Conservation (phyloP, 1,140 invertebrate species). For the Drosophila fuyamai region DNA sequence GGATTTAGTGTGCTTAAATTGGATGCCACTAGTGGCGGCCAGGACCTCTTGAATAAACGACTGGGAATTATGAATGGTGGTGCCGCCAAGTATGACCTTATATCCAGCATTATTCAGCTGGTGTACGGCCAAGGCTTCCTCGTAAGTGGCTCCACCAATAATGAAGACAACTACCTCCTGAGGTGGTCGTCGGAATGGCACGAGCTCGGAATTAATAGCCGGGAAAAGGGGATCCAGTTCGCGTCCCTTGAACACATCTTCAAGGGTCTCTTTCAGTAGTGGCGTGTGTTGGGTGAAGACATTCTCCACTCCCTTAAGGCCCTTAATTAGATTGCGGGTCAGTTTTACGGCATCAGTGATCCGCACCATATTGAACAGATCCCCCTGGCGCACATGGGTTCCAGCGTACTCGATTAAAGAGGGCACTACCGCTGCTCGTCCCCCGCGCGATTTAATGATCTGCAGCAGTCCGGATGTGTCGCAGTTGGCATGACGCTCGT, state of each 20-base stretch:
- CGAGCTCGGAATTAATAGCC: slow-evolving; percentile 89
- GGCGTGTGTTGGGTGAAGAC: slow-evolving; percentile 98
- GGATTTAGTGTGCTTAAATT: slow-evolving; percentile 85
- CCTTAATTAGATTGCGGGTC: slow-evolving; percentile 96
- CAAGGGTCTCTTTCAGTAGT: slow-evolving; percentile 92
- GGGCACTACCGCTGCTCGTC: slow-evolving; percentile 87
- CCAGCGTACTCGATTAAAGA: slow-evolving; percentile 93
- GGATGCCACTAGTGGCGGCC: slow-evolving; percentile 85
- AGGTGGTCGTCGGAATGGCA: slow-evolving; percentile 86
- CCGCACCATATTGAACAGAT: slow-evolving; percentile 89
- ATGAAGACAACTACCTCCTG: slow-evolving; percentile 98
- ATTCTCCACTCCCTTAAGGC: slow-evolving; percentile 97
- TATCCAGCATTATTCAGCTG: slow-evolving; percentile 92
- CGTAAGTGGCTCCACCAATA: slow-evolving; percentile 98
- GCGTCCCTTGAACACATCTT: slow-evolving; percentile 95
- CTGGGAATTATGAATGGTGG: slow-evolving; percentile 94
- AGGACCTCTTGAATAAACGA: slow-evolving; percentile 91
- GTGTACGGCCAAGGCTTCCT: slow-evolving; percentile 95
- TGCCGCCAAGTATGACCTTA: slow-evolving; percentile 94
- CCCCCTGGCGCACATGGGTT: slow-evolving; percentile 90
- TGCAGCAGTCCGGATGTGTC: slow-evolving; percentile 91
- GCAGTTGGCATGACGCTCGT: slow-evolving; percentile 95
- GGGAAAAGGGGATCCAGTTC: slow-evolving; percentile 93
- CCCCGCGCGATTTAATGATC: slow-evolving; percentile 89
- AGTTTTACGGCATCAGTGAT: slow-evolving; percentile 95